Evolutionary conservation across 1,140 invertebrate genomes (phyloP), one percentile per base, ranked within the genome.

Genomic region (Oryzaephilus surinamensis): DNA sequence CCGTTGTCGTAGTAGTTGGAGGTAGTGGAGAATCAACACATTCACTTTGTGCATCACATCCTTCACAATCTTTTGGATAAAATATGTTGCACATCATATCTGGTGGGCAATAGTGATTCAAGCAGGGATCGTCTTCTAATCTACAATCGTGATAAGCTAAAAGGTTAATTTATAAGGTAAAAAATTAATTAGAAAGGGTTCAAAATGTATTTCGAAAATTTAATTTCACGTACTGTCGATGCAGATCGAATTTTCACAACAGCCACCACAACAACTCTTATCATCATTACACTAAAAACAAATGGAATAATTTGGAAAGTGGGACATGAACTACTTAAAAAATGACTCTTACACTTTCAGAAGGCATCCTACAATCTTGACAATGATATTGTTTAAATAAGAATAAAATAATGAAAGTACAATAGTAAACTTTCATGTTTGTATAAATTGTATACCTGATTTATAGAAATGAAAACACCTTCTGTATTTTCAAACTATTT

Each of bases 231-330:
- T 49, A 65, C 62, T 60, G 11, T 56, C 50, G 31, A 50, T 52
- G 32, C 64, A 65, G 16, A 50, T 49, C 33, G 46, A 52, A 7
- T 54, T 45, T 34, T 56, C 57, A 32, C 62, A 66, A 33, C 63
- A 66, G 8, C 64, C 63, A 15, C 63, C 64, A 35, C 64, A 66
- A 44, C 64, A 66, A 12, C 51, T 33, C 35, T 58, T 50, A 27
- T 59, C 51, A 42, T 57, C 56, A 2, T 31, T 32, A 40, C 62
- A 64, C 64, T 66, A 37, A 44, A 17, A 20, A 26, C 17, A 18
- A 16, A 41, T 30, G 19, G 26, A 42, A n/a, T n/a, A n/a, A n/a
- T n/a, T n/a, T n/a, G n/a, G n/a, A n/a, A n/a, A n/a, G 12, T 16
- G 26, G 19, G 33, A 31, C 17, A 5, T 40, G 14, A 33, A 21